Evolutionary conservation across 2,113 vertebrate genomes (phyloP).

Genomic region (Phalacrocorax pelagicus): DNA sequence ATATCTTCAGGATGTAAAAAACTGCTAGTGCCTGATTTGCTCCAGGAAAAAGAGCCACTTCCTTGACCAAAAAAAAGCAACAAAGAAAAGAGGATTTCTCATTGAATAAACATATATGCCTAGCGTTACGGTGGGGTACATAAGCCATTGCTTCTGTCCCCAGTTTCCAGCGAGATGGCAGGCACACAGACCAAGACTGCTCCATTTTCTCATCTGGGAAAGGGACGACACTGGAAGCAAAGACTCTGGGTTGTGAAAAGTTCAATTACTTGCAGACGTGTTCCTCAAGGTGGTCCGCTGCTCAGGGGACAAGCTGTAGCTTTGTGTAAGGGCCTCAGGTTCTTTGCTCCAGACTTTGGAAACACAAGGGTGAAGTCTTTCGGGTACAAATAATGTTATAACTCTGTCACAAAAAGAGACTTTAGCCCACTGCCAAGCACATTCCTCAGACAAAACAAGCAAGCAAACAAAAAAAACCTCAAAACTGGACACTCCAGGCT

Average conservation of each 20-base stretch:
- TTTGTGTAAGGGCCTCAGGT: neutral
- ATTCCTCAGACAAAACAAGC: neutral
- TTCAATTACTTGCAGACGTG: neutral
- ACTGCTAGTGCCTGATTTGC: rapidly evolving
- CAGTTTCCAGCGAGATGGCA: rapidly evolving
- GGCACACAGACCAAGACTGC: neutral
- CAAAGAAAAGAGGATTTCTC: neutral
- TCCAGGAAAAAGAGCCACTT: neutral
- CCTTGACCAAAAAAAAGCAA: neutral
- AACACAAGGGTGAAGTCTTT: neutral
- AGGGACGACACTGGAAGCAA: neutral
- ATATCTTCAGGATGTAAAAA: neutral
- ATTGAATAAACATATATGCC: neutral
- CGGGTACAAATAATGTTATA: neutral
- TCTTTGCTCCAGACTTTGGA: neutral
- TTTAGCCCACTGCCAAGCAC: neutral
- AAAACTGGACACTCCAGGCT: neutral
- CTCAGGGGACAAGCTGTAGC: neutral
- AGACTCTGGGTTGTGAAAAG: neutral
- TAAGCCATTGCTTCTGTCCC: neutral
- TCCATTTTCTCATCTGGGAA: neutral
- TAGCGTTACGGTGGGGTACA: rapidly evolving
- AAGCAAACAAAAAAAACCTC: rapidly evolving
- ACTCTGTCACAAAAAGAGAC: neutral
- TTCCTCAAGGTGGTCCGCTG: rapidly evolving